These are phyloP conservation scores for Aphyosemion australe DNA, from an alignment of 2,113 vertebrate genomes.

Conservation along the genomic window DNA sequence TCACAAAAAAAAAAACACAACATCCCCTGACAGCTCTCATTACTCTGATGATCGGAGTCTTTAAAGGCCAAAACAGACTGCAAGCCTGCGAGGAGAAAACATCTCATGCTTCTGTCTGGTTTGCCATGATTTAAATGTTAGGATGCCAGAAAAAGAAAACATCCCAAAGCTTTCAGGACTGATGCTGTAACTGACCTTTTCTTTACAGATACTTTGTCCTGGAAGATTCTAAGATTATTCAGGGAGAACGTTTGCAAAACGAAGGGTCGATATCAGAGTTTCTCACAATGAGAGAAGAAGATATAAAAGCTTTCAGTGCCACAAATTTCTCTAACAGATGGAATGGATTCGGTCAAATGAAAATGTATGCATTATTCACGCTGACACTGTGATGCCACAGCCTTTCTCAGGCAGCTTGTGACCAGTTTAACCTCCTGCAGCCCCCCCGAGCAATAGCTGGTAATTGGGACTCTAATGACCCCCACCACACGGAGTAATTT, in stretches of 20 bases:
- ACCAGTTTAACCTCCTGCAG: constrained; percentile 15
- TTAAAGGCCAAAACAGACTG: constrained; percentile 1
- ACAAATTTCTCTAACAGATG: neutral
- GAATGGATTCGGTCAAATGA: neutral
- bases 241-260: neutral
- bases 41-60: neutral
- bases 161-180: neutral
- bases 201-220: neutral
- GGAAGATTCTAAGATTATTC: neutral
- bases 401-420: constrained; percentile 7
- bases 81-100: neutral
- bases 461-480: constrained; percentile 25
- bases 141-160: neutral
- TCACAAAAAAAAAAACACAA: constrained; percentile 6
- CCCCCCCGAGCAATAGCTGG: constrained; percentile 2
- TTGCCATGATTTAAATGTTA: neutral
- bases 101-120: neutral
- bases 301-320: neutral
- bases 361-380: constrained; percentile 6
- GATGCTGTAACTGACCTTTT: constrained; percentile 7
- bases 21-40: constrained; percentile 4
- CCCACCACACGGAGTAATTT: constrained; percentile 3
- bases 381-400: constrained; percentile 1
- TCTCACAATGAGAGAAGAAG: neutral
- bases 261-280: neutral